A percentile compares a stretch with the other conserved stretches of the same genome.
These are phyloP conservation scores for Phymastichus coffea DNA, from an alignment of 1,140 invertebrate genomes.

Conservation along the genomic window DNA sequence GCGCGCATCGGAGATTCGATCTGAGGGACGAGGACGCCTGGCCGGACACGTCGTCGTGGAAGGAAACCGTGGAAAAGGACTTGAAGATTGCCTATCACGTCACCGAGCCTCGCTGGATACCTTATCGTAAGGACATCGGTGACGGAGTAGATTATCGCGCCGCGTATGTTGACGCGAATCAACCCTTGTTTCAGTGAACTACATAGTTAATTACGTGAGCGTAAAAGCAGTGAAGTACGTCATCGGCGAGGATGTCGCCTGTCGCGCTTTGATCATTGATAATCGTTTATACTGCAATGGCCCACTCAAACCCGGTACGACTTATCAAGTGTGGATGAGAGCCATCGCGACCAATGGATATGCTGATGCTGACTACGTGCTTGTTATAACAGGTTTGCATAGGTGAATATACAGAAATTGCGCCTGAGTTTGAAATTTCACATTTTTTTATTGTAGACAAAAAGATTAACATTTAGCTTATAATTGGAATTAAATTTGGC, in stretches of 20 bases:
- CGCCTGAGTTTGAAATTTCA: too few species aligned
- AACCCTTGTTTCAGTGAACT: slow-evolving; percentile 23
- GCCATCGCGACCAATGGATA: slow-evolving; percentile 55
- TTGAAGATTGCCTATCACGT: slow-evolving; percentile 44
- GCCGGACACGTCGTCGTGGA: slow-evolving; percentile 36
- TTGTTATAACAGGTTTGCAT: slow-evolving; percentile 41
- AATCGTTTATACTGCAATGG: slow-evolving; percentile 53
- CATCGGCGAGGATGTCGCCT: slow-evolving; percentile 38
- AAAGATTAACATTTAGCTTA: too few species aligned
- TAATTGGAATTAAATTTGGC: too few species aligned
- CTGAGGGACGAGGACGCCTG: slow-evolving; percentile 26
- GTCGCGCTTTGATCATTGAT: slow-evolving; percentile 31
- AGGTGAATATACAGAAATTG: too few species aligned
- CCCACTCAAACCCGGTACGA: slow-evolving; percentile 50
- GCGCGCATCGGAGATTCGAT: slow-evolving; percentile 18
- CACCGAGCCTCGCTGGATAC: slow-evolving; percentile 30
- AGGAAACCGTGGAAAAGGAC: slow-evolving; percentile 37
- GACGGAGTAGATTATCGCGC: not conserved
- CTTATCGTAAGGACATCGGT: slow-evolving; percentile 32
- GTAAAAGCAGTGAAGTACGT: slow-evolving; percentile 39
- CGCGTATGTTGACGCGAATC: not conserved
- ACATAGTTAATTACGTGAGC: slow-evolving; percentile 37
- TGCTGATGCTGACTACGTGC: slow-evolving; percentile 45
- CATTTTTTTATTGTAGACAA: too few species aligned
- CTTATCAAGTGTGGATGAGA: slow-evolving; percentile 56